phyloP scores from a whole-genome alignment of 2,888 invertebrate genomes.

The Tipula lateralis region DNA sequence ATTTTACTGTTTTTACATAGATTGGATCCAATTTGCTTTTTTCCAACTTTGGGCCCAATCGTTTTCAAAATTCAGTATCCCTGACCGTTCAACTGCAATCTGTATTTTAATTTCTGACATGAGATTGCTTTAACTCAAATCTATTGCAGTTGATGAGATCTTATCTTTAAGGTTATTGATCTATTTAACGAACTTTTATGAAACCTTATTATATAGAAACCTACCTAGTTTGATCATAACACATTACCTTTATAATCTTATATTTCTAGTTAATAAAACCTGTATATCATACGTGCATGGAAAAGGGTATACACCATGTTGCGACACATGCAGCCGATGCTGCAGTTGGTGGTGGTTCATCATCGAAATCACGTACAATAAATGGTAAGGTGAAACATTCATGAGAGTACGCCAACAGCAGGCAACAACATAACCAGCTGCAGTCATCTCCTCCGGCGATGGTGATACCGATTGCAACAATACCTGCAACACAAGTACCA shows the following conservation, averaged over 20 bases:
- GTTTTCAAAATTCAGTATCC: too few relatives aligned
- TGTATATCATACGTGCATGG: slow-evolving; percentile 71
- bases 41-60: too few relatives aligned
- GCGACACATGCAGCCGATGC: slow-evolving; percentile 71
- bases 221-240: not conserved
- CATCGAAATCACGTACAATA: slow-evolving; percentile 34
- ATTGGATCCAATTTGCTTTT: too few relatives aligned
- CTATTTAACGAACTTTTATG: too few relatives aligned
- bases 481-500: slow-evolving; percentile 28
- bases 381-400: slow-evolving; percentile 50
- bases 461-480: slow-evolving; percentile 31
- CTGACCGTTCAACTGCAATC: too few relatives aligned
- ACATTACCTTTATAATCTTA: slow-evolving; percentile 35
- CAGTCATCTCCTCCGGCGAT: slow-evolving; percentile 30
- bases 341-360: slow-evolving; percentile 55
- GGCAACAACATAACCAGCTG: slow-evolving; percentile 36
- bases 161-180: too few relatives aligned
- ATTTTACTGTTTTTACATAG: too few relatives aligned
- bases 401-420: slow-evolving; percentile 50
- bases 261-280: slow-evolving; percentile 73
- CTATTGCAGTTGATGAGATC: too few relatives aligned
- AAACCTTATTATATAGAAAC: too few relatives aligned
- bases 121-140: too few relatives aligned
- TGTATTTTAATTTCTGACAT: too few relatives aligned
- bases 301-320: slow-evolving; percentile 77